These are phyloP conservation scores for Hemicordylus capensis DNA, from an alignment of 2,113 vertebrate species.

Conservation along the genomic window DNA sequence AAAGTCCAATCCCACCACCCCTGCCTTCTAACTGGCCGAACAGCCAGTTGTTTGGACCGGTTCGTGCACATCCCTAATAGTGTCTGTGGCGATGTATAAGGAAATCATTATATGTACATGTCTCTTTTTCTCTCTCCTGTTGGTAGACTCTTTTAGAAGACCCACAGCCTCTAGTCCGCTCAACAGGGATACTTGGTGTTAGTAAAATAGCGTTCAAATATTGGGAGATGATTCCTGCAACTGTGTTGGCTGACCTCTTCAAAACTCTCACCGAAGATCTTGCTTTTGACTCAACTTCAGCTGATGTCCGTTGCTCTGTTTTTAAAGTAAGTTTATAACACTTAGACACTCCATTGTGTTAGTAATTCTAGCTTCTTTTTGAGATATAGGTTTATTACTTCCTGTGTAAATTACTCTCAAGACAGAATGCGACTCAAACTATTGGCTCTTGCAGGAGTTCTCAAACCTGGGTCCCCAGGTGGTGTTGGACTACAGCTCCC, in stretches of 20 bases:
- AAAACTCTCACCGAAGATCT: constrained; percentile 86
- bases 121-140: too few relatives aligned
- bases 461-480: too few relatives aligned
- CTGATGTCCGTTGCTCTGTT: constrained; percentile 91
- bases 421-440: too few relatives aligned
- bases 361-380: neutral
- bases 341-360: neutral
- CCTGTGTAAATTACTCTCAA: too few relatives aligned
- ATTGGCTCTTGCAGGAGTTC: too few relatives aligned
- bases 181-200: constrained; percentile 86
- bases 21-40: too few relatives aligned
- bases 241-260: constrained; percentile 85
- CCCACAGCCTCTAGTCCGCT: constrained; percentile 88
- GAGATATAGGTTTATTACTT: neutral
- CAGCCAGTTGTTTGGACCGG: too few relatives aligned
- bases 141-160: constrained; percentile 88
- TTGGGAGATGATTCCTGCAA: constrained; percentile 93
- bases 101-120: too few relatives aligned
- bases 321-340: constrained; percentile 83
- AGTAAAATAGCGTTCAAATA: constrained; percentile 88
- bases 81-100: too few relatives aligned
- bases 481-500: too few relatives aligned
- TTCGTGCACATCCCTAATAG: too few relatives aligned
- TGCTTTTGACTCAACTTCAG: constrained; percentile 82
- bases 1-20: too few relatives aligned